Evolutionary conservation across 1,140 invertebrate species (phyloP).

Genomic region (Panulirus ornatus): DNA sequence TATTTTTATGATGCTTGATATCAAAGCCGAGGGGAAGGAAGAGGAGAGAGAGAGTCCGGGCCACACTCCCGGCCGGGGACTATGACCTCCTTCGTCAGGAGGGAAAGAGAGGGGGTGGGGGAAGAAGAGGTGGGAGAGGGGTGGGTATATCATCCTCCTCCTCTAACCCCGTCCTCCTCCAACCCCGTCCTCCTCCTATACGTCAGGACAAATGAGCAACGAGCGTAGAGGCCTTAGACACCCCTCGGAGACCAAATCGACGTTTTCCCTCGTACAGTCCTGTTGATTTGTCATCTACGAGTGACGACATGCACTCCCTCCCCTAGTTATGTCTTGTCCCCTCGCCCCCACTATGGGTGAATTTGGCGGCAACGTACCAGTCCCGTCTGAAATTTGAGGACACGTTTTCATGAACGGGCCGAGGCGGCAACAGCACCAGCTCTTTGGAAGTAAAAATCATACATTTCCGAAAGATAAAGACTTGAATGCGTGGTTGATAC

Average conservation of each 20-base stretch:
- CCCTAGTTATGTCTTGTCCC: slow-evolving; percentile 44
- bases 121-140: too few species aligned
- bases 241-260: too few species aligned
- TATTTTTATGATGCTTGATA: slow-evolving; percentile 73
- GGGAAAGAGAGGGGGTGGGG: too few species aligned
- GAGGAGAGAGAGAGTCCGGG: slow-evolving; percentile 28
- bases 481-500: neutral
- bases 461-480: slow-evolving; percentile 13
- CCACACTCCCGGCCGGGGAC: slow-evolving; percentile 61
- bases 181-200: slow-evolving; percentile 9
- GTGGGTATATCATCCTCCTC: too few species aligned
- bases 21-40: slow-evolving; percentile 36
- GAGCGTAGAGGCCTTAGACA: neutral
- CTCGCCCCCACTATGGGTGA: slow-evolving; percentile 29
- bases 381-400: neutral
- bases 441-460: slow-evolving; percentile 37
- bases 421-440: slow-evolving; percentile 22
- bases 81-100: slow-evolving; percentile 53
- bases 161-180: too few species aligned
- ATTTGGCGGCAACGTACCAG: slow-evolving; percentile 32
- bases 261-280: too few species aligned
- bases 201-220: slow-evolving; percentile 50
- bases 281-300: slow-evolving; percentile 54
- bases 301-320: slow-evolving; percentile 45
- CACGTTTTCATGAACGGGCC: neutral